Base-by-base conservation (phyloP, 2,797 vertebrate genomes). In the Lophotriccus pileatus region DNA sequence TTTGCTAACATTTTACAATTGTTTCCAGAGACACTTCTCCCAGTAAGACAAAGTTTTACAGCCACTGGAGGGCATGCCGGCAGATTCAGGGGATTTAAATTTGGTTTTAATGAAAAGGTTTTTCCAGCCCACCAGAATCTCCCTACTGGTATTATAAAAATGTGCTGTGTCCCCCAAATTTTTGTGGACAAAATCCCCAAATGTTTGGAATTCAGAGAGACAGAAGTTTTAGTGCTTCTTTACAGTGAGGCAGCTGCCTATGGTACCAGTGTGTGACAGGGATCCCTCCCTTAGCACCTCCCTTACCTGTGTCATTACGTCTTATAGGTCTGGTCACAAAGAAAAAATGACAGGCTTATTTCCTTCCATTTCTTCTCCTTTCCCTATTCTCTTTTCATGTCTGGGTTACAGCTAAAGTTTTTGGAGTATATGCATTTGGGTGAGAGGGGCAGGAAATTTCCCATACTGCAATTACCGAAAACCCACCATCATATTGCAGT, bases 1-100 rank as follows among this genome's bases (percentile, higher is more conserved):
- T 94, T 95, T 95, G 77, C 88, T 96, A 95, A 90, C 77, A 86
- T 95, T 94, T 90, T 88, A 95, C 93, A 91, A 90, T 96, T 95
- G 90, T 94, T 95, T 96, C 96, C 94, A 96, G 95, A 95, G 83
- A 76, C 0, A 0, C 67, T 84, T 94, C 69, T 82, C 59, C 83
- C 55, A 59, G 44, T 76, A 94, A 86, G 58, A 41, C 83, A 69
- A 91, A 72, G 25, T 56, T 94, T 80, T 91, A 87, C 66, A 84
- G 83, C 93, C 93, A 94, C 88, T 91, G 88, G 63, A 94, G 59
- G 77, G 67, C 85, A 93, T 30, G 37, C 30, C 79, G 64, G 47
- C 41, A 86, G 49, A 70, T 91, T 89, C 62, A 69, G 41, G n/a
- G 67, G n/a, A 69, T 76, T 96, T 79, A 73, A 46, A 52, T 34